These are phyloP conservation scores for Tuberolachnus salignus DNA, from an alignment of 2,888 invertebrate genomes.

Conservation along the genomic window DNA sequence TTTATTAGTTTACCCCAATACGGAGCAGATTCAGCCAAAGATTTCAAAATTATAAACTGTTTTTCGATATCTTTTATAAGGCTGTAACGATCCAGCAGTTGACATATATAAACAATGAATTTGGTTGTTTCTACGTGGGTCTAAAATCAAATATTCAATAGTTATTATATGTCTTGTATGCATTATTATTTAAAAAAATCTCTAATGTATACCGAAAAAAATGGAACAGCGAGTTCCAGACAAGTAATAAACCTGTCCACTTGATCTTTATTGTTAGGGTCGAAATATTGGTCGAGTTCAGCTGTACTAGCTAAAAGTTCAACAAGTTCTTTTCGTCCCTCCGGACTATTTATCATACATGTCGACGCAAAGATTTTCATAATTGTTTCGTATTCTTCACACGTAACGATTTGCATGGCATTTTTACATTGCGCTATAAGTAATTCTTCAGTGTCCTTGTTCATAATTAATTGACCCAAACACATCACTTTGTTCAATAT, in stretches of 20 bases:
- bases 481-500: conserved; percentile 81
- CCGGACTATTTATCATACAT: conserved; percentile 80
- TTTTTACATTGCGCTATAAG: conserved; percentile 85
- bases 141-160: conserved; percentile 54
- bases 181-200: neutral
- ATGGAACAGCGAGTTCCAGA: conserved; percentile 81
- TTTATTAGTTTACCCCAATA: conserved; percentile 79
- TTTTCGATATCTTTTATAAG: conserved; percentile 48
- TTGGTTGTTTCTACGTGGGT: conserved; percentile 69
- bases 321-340: too few relatives aligned
- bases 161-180: neutral
- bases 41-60: conserved; percentile 64
- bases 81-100: conserved; percentile 43
- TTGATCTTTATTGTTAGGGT: conserved; percentile 71
- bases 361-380: conserved; percentile 85
- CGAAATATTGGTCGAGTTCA: conserved; percentile 71
- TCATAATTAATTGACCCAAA: conserved; percentile 77
- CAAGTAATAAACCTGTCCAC: conserved; percentile 85
- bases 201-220: conserved; percentile 70
- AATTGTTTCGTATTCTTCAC: conserved; percentile 88
- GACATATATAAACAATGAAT: conserved; percentile 68
- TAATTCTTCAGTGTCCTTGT: conserved; percentile 83
- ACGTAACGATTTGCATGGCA: conserved; percentile 85
- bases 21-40: conserved; percentile 83
- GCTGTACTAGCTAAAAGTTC: conserved; percentile 86